Conservation (phyloP, 2,888 invertebrate species). For the Amitus sp. region DNA sequence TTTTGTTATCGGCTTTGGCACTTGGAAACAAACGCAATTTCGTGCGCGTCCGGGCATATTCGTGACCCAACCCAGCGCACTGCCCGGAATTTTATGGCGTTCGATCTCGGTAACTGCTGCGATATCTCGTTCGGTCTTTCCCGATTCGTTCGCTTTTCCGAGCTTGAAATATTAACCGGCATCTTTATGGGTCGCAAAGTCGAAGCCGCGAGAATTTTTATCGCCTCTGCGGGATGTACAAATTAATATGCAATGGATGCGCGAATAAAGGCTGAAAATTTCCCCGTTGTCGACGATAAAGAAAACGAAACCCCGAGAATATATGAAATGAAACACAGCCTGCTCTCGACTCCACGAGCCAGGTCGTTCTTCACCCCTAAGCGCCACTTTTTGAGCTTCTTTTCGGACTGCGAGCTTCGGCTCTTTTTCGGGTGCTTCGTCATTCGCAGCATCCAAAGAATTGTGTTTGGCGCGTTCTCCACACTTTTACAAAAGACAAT, state of each 20-base stretch:
- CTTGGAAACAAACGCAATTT: slow-evolving; percentile 1
- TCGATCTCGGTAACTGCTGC: slow-evolving; percentile 8
- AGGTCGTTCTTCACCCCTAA: slow-evolving; percentile 2
- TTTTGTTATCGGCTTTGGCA: neutral
- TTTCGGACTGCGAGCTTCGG: neutral
- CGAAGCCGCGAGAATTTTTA: slow-evolving; percentile 18
- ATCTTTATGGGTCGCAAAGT: slow-evolving; percentile 26
- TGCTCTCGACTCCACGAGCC: slow-evolving; percentile 7
- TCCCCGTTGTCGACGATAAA: slow-evolving; percentile 12
- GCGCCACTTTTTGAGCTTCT: neutral
- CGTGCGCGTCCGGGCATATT: slow-evolving; percentile 4
- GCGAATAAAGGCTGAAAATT: slow-evolving; percentile 23
- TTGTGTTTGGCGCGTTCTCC: neutral
- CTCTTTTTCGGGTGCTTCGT: slow-evolving; percentile 1
- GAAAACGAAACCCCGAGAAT: slow-evolving; percentile 14
- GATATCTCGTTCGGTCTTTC: slow-evolving; percentile 10
- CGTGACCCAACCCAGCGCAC: neutral
- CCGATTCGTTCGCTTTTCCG: slow-evolving; percentile 13
- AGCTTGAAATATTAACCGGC: slow-evolving; percentile 32
- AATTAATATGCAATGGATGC: slow-evolving; percentile 34
- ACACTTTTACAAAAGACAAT: too few species aligned
- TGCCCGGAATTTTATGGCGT: slow-evolving; percentile 8
- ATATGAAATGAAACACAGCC: slow-evolving; percentile 17
- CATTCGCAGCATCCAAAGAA: neutral
- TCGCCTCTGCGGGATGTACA: slow-evolving; percentile 19